These are phyloP conservation scores for Heliconius sara DNA, from an alignment of 2,888 invertebrate species.

Conservation along the genomic window DNA sequence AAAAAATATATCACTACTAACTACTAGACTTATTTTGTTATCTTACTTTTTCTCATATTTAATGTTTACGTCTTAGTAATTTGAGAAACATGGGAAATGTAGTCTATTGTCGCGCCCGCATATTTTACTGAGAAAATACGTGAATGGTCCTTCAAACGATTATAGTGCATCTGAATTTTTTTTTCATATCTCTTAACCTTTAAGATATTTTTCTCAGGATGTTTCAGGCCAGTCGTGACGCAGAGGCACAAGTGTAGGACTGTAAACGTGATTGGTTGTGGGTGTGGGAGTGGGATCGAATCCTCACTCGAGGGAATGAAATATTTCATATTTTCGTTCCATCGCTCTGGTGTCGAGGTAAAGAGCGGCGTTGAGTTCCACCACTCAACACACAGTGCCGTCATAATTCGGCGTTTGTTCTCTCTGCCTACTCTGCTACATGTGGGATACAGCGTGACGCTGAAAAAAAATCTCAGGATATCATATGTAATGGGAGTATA, in stretches of 20 bases:
- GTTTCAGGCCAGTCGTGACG: not conserved
- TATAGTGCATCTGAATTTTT: not conserved
- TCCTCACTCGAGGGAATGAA: no score
- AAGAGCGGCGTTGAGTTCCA: no score
- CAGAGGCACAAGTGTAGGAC: no score
- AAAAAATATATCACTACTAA: not conserved
- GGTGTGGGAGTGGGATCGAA: no score
- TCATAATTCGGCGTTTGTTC: no score
- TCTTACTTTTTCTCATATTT: slow-evolving; percentile 11
- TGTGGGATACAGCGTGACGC: no score
- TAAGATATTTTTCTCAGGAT: slow-evolving; percentile 6
- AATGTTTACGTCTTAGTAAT: slow-evolving; percentile 35
- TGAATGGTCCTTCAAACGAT: not conserved
- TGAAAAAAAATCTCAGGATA: not conserved
- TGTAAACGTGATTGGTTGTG: no score
- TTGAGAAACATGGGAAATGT: slow-evolving; percentile 40
- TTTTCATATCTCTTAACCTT: slow-evolving; percentile 6
- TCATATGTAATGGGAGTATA: slow-evolving; percentile 4
- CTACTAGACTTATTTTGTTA: not conserved
- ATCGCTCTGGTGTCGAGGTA: no score
- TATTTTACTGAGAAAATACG: slow-evolving; percentile 32
- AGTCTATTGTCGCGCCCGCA: slow-evolving; percentile 39
- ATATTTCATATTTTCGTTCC: no score
- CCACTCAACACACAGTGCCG: no score
- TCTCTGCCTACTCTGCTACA: no score